These are phyloP conservation scores for Nycticebus coucang DNA, from an alignment of 2,113 vertebrate genomes.

Conservation along the genomic window DNA sequence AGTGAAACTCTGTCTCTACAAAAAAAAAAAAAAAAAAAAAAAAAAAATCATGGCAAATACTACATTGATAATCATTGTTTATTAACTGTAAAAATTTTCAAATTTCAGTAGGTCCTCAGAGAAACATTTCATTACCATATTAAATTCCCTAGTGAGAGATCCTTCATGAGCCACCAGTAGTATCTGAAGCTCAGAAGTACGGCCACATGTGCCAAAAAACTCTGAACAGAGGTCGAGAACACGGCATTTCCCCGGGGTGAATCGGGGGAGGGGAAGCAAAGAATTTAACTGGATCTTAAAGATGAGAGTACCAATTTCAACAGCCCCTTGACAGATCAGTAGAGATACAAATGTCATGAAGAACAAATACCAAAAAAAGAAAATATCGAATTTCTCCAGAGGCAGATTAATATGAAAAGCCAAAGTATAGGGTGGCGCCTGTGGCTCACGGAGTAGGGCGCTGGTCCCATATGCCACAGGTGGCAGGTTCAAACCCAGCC, in stretches of 20 bases:
- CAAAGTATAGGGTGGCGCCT: no score
- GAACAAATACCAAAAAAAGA: neutral
- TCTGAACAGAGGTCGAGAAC: neutral
- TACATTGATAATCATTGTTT: constrained; percentile 88
- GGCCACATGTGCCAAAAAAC: neutral
- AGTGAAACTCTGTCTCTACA: no score
- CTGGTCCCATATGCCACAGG: no score
- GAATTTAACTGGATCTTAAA: neutral
- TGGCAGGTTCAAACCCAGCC: no score
- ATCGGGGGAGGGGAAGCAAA: neutral
- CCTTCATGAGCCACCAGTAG: neutral
- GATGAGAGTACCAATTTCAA: neutral
- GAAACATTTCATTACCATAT: constrained; percentile 25
- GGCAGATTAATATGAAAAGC: constrained; percentile 17
- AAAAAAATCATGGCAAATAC: constrained; percentile 86
- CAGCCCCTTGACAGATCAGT: neutral
- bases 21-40: no score
- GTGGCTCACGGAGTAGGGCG: no score
- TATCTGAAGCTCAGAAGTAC: neutral
- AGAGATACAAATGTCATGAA: constrained; percentile 20
- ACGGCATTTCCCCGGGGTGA: neutral
- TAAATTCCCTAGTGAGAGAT: neutral
- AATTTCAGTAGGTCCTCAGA: neutral
- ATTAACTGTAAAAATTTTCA: constrained; percentile 41
- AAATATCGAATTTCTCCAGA: neutral